Evolutionary conservation across 2,797 vertebrate genomes (phyloP).

Genomic region (Mormyrus proboscirostris): DNA sequence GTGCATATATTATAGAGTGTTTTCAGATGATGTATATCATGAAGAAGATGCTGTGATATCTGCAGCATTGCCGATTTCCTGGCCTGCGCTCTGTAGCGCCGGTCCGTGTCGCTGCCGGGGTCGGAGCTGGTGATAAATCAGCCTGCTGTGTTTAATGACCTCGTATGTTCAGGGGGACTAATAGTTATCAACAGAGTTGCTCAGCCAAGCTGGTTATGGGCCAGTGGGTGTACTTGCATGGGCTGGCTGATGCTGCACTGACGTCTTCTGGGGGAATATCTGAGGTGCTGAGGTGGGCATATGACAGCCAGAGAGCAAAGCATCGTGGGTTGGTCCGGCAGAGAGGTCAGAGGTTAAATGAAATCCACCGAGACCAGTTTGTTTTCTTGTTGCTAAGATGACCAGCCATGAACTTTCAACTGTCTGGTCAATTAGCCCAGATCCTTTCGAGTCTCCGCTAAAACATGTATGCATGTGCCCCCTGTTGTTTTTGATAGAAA

Average conservation of each 20-base stretch:
- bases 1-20: constrained; percentile 7
- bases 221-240: not conserved
- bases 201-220: not conserved
- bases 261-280: not conserved
- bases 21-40: not conserved
- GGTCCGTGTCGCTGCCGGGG: not conserved
- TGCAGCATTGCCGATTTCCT: not conserved
- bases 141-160: constrained; percentile 14
- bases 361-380: not conserved
- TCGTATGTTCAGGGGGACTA: not conserved
- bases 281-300: not conserved
- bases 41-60: not conserved
- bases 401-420: not conserved
- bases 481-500: not conserved
- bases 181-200: not conserved
- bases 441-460: not conserved
- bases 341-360: not conserved
- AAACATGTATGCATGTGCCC: not conserved
- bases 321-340: not conserved
- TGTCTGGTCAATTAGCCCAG: not conserved
- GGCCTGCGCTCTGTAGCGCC: not conserved
- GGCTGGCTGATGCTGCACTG: not conserved
- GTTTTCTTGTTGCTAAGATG: not conserved
- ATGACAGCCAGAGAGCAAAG: not conserved
- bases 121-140: not conserved